Evolutionary conservation across 1,140 invertebrate genomes (phyloP).

Genomic region (Nomia melanderi): DNA sequence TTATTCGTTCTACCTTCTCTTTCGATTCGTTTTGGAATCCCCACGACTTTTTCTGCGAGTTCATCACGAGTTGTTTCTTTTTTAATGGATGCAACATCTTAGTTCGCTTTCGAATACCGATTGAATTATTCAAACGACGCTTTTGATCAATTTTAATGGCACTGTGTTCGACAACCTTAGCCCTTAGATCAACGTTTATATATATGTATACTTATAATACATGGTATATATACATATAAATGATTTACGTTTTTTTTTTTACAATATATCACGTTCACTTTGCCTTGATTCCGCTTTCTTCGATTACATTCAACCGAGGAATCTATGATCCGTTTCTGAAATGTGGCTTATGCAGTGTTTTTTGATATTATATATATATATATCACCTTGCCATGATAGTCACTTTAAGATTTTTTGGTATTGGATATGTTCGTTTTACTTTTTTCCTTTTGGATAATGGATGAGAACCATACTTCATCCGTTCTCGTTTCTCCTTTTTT

Average conservation of each 20-base stretch:
- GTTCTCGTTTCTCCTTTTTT: slow-evolving; percentile 27
- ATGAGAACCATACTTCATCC: slow-evolving; percentile 39
- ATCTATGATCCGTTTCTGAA: slow-evolving; percentile 66
- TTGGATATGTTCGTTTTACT: slow-evolving; percentile 49
- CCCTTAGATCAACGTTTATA: slow-evolving; percentile 62
- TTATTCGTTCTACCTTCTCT: too few species aligned
- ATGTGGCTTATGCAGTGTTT: slow-evolving; percentile 79
- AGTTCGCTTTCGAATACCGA: slow-evolving; percentile 66
- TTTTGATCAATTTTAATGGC: slow-evolving; percentile 69
- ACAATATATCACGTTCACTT: slow-evolving; percentile 57
- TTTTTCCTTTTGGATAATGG: slow-evolving; percentile 24
- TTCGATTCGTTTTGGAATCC: not conserved
- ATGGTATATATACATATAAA: too few species aligned
- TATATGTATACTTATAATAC: not conserved
- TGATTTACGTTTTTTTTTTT: slow-evolving; percentile 30
- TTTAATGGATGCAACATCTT: slow-evolving; percentile 70
- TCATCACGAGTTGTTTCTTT: slow-evolving; percentile 18
- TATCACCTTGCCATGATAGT: slow-evolving; percentile 71
- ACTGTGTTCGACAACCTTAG: slow-evolving; percentile 64
- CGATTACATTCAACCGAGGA: slow-evolving; percentile 54
- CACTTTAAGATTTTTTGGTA: slow-evolving; percentile 60
- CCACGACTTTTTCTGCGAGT: slow-evolving; percentile 42
- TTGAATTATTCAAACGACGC: slow-evolving; percentile 59
- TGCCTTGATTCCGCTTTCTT: slow-evolving; percentile 70
- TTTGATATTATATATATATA: slow-evolving; percentile 59